phyloP scores from a whole-genome alignment of 2,113 vertebrate species.

The Chloebia gouldiae region DNA sequence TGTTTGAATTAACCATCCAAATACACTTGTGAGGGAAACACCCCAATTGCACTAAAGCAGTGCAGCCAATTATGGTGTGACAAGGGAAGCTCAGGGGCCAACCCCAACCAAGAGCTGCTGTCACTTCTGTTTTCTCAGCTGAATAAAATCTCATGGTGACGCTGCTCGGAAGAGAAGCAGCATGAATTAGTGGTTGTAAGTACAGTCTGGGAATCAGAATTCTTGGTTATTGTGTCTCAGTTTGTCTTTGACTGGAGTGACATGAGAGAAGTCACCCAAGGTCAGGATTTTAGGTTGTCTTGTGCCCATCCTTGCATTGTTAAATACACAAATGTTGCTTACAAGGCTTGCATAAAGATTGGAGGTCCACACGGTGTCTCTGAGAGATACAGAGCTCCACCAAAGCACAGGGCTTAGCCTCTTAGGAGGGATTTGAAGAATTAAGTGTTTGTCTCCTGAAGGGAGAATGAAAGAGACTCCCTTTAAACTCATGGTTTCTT shows the following conservation, averaged over 20 bases:
- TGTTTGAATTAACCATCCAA: not conserved
- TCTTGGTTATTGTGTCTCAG: not conserved
- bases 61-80: slow-evolving; percentile 22
- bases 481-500: not conserved
- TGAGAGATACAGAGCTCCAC: not conserved
- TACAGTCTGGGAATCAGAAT: not conserved
- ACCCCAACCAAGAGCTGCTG: slow-evolving; percentile 12
- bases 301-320: not conserved
- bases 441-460: not conserved
- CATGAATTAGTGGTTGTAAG: not conserved
- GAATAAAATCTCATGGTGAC: not conserved
- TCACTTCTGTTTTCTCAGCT: slow-evolving; percentile 29
- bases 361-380: not conserved
- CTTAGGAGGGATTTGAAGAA: not conserved
- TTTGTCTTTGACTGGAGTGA: not conserved
- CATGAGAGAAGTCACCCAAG: not conserved
- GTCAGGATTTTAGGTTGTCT: not conserved
- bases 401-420: not conserved
- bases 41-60: not conserved
- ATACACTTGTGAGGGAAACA: not conserved
- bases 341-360: accelerated
- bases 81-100: slow-evolving; percentile 20
- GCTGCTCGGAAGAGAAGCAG: slow-evolving; percentile 30
- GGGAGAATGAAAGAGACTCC: not conserved
- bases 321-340: not conserved